Evolutionary conservation across 1,140 invertebrate genomes (phyloP), one percentile per base, ranked within the genome.

Genomic region (Bombus pyrosoma): DNA sequence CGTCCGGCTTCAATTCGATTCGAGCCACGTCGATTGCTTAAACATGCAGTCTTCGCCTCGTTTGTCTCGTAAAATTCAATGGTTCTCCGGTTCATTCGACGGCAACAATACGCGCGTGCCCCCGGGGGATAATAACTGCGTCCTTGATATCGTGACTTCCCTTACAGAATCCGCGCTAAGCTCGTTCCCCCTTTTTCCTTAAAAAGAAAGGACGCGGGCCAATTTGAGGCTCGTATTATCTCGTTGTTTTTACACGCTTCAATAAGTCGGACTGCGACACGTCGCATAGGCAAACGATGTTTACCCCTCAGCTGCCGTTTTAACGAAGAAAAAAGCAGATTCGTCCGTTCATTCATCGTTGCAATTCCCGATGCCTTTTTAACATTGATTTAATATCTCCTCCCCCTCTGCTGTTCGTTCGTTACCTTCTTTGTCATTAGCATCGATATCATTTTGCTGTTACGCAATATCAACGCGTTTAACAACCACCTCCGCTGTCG

Each of bases 41-140:
- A 74, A 66, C 81, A 75, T 79, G 62, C 72, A 66, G 18, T 81
- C 76, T 86, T 89, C 73, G 83, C 82, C 71, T 85, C 82, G 84
- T 91, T 91, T 90, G 90, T 91, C 87, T 86, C 87, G 71, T 85
- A 86, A 91, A 85, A 88, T 90, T 91, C 85, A 91, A 84, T 91
- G 89, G 89, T 90, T 86, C 88, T 90, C 85, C 75, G 86, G 72
- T 76, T 87, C 76, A 83, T 87, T 79, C 92, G 91, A 91, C 87
- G 93, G 92, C 92, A 94, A 94, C 93, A 95, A 94, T 94, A 90
- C 89, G 89, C 92, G 88, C 88, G 87, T 91, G 86, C 92, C 94
- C 93, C 91, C 91, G 82, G 92, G 94, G 92, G 88, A 92, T 94
- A 95, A 94, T 95, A 95, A 95, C 93, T 83, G 88, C 91, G 91